Evolutionary conservation across 23 tunicate genomes (phyloP), one percentile per base, ranked within the genome.

Genomic region (Aplidium turbinatum): DNA sequence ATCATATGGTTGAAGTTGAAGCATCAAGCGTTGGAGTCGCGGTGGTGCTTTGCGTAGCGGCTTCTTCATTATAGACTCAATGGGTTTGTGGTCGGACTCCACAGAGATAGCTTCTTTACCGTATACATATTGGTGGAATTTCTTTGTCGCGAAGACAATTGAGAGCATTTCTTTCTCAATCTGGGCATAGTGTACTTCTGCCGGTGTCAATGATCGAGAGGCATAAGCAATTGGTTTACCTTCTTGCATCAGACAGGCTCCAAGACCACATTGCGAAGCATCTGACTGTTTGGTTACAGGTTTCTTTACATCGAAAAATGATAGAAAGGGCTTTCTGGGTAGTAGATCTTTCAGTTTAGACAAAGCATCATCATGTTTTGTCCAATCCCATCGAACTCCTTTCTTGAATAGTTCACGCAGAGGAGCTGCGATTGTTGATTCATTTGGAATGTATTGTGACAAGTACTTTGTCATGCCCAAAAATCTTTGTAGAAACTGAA

Each of bases 71-170:
- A 82, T 82, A 18, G 55, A 9, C 33, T 73, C 65, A 25, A 82
- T 40, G 0, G 80, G 80, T 52, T 82, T 82, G 68, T 82, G 80
- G 28, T 82, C 75, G 26, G 45, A 73, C 47, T 76, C 66, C 35
- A 78, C 72, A 3, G 19, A 13, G 9, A 57, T 46, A 24, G 30
- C 4, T 25, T 47, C 3, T 70, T 46, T 24, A 3, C 58, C 58
- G 27, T 24, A 70, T 3, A 70, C 27, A 22, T 70, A 70, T 70
- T 73, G 79, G 35, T 73, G 66, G 24, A 73, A 56, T 25, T 73
- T 73, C 31, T 33, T n/a, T 3, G 36, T 50, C 2, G 79, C 79
- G 35, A 73, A 73, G n/a, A 73, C 67, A 32, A 73, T 73, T 1
- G 67, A 73, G 4, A 55, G 28, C 48, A 73, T 54, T 33, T 73